These are phyloP conservation scores for Xestia sexstrigata DNA, from an alignment of 2,888 invertebrate genomes.

Conservation along the genomic window DNA sequence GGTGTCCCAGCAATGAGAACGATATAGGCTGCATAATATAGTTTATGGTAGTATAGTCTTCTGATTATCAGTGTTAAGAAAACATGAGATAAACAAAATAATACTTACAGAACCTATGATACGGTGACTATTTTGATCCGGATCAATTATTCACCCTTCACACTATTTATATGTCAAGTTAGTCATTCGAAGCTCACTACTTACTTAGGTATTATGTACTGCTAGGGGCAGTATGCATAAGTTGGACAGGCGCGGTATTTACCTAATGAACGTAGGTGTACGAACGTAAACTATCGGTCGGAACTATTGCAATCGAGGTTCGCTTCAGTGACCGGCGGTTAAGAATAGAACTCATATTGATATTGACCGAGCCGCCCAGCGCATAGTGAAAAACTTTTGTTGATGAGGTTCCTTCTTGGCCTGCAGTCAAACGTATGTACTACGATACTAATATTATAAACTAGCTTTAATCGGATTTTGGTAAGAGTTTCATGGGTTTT, in stretches of 20 bases:
- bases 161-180: not conserved
- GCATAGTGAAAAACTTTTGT: constrained; percentile 36
- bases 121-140: not conserved
- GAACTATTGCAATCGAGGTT: constrained; percentile 51
- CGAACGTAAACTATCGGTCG: constrained; percentile 13
- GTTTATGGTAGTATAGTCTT: not conserved
- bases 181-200: not conserved
- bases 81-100: not conserved
- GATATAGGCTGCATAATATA: not conserved
- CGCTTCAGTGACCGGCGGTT: not conserved
- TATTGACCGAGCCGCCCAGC: constrained; percentile 18
- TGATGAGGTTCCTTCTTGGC: constrained; percentile 11
- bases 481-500: too few relatives aligned
- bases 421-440: not conserved
- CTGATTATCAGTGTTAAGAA: not conserved
- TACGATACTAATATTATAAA: not conserved
- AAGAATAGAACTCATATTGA: constrained; percentile 26
- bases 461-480: too few relatives aligned
- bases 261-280: constrained; percentile 13
- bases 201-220: not conserved
- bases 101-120: too few relatives aligned
- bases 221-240: not conserved
- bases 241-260: constrained; percentile 22
- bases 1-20: not conserved
- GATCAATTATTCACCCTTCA: not conserved